Conservation (phyloP, 1,140 invertebrate genomes). For the Drosophila biarmipes region DNA sequence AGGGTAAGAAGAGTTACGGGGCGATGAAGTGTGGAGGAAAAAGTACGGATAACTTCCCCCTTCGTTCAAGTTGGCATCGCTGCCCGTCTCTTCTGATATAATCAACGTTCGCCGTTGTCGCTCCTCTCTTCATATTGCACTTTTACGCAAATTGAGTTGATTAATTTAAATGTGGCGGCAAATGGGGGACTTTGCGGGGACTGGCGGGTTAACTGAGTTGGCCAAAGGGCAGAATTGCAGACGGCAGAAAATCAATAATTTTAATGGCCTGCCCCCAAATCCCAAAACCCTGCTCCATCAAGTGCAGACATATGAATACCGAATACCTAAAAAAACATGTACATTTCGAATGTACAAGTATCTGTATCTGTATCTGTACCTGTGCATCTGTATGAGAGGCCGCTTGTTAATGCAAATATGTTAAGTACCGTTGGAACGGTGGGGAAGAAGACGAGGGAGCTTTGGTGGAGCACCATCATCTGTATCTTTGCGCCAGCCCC, state of each 20-base stretch:
- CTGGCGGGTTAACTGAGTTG: constrained; percentile 53
- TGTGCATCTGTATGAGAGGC: constrained; percentile 18
- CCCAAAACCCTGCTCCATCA: constrained; percentile 35
- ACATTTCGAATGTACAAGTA: constrained; percentile 32
- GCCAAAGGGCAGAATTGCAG: constrained; percentile 77
- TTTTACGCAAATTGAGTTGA: constrained; percentile 77
- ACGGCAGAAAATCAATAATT: constrained; percentile 78
- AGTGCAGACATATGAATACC: constrained; percentile 25
- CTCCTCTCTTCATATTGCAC: constrained; percentile 42
- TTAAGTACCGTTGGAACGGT: constrained; percentile 52
- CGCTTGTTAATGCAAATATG: constrained; percentile 73
- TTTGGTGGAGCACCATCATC: constrained; percentile 13
- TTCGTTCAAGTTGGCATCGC: constrained; percentile 33
- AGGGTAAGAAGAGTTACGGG: constrained; percentile 42
- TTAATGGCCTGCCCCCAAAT: constrained; percentile 56
- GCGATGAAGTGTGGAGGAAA: not conserved
- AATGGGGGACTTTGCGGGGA: not conserved
- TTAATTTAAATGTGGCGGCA: constrained; percentile 68
- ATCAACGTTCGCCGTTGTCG: constrained; percentile 7
- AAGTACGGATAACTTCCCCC: not conserved
- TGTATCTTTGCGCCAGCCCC: constrained; percentile 26
- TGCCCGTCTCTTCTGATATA: constrained; percentile 18
- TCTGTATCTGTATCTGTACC: constrained; percentile 29
- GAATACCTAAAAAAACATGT: constrained; percentile 31
- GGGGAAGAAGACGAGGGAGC: constrained; percentile 4